phyloP scores from a whole-genome alignment of 2,888 invertebrate genomes.

The Oscheius onirici region DNA sequence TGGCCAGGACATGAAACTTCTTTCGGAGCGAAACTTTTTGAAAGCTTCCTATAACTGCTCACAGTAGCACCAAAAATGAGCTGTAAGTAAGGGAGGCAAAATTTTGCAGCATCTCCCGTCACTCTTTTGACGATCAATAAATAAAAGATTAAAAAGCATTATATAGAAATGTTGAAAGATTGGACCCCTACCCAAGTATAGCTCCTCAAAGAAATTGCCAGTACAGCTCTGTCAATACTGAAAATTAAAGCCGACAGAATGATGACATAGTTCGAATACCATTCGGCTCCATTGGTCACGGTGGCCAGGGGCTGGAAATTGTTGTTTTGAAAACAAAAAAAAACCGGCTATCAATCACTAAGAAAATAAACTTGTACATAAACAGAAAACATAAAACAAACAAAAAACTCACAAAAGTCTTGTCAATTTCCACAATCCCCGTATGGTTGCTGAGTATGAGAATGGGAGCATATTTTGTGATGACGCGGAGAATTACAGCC shows the following conservation, averaged over 20 bases:
- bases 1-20: too few species aligned
- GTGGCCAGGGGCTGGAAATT: slow-evolving; percentile 24
- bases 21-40: too few species aligned
- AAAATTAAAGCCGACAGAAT: slow-evolving; percentile 30
- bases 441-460: slow-evolving; percentile 25
- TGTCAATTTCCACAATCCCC: slow-evolving; percentile 23
- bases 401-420: slow-evolving; percentile 30
- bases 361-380: background rate
- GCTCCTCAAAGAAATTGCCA: slow-evolving; percentile 25
- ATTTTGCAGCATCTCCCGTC: too few species aligned
- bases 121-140: too few species aligned
- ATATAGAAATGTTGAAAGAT: background rate
- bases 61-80: too few species aligned
- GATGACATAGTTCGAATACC: slow-evolving; percentile 34
- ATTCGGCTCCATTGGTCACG: slow-evolving; percentile 31
- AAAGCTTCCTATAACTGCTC: too few species aligned
- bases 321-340: background rate
- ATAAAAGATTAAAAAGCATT: background rate
- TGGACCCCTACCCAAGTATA: slow-evolving; percentile 33
- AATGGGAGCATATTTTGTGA: slow-evolving; percentile 27
- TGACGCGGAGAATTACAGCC: slow-evolving; percentile 25
- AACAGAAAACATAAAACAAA: background rate
- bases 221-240: slow-evolving; percentile 29
- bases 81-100: too few species aligned
- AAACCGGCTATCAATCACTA: background rate